Conservation (phyloP, 2,888 invertebrate genomes). For the Tanytarsus gracilentus region DNA sequence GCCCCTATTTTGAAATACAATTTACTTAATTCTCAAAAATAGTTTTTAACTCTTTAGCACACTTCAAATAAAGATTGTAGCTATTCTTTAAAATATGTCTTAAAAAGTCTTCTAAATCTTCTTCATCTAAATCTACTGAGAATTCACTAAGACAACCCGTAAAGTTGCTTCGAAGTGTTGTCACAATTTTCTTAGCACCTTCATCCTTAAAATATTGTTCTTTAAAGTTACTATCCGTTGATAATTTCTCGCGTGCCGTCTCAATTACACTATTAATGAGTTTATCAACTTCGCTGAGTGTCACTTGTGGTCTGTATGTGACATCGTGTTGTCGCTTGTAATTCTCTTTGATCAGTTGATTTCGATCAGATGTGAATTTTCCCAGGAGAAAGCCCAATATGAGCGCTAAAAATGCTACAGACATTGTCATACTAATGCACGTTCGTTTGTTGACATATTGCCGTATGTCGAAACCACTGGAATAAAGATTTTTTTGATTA, state of each 20-base stretch:
- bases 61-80: slow-evolving; percentile 3
- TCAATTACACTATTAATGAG: background rate
- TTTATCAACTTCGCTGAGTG: background rate
- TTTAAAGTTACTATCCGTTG: background rate
- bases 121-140: background rate
- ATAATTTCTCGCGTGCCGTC: background rate
- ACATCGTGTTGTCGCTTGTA: background rate
- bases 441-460: slow-evolving; percentile 42
- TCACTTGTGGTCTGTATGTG: background rate
- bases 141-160: background rate
- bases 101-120: background rate
- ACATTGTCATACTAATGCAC: slow-evolving; percentile 40
- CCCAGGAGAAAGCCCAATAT: slow-evolving; percentile 42
- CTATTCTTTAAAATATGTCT: background rate
- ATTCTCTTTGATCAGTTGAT: slow-evolving; percentile 29
- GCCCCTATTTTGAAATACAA: no score
- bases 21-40: no score
- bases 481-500: slow-evolving; percentile 2
- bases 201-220: background rate
- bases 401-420: slow-evolving; percentile 41
- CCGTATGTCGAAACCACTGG: slow-evolving; percentile 37
- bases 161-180: background rate
- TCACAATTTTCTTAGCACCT: background rate
- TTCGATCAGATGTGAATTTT: slow-evolving; percentile 42
- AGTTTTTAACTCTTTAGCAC: background rate